These are phyloP conservation scores for Aurelia sp. DNA, from an alignment of 30 jellyfish, hydroid and myxozoan genomes.

Conservation along the genomic window DNA sequence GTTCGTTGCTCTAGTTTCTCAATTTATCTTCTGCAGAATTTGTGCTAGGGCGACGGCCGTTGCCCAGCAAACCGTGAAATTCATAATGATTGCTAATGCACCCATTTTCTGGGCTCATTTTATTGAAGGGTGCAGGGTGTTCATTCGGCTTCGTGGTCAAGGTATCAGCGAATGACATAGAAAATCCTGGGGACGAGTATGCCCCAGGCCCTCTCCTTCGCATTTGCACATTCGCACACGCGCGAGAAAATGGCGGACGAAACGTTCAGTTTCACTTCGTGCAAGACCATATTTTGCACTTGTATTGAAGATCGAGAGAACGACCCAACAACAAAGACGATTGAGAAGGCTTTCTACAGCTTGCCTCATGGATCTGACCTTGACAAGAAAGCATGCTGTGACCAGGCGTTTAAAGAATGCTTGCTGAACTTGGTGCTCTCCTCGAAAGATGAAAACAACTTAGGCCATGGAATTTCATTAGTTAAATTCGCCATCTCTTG, in stretches of 20 bases:
- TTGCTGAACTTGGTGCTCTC: conserved; percentile 34
- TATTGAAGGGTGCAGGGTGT: too few relatives aligned
- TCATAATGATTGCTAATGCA: too few relatives aligned
- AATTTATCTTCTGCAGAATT: too few relatives aligned
- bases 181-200: too few relatives aligned
- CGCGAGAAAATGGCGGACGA: conserved; percentile 46
- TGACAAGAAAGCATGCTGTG: conserved; percentile 83
- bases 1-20: too few relatives aligned
- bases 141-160: too few relatives aligned
- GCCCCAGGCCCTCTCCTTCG: too few relatives aligned
- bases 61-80: too few relatives aligned
- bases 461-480: conserved; percentile 34
- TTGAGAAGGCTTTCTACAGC: conserved; percentile 39
- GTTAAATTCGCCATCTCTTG: conserved; percentile 72
- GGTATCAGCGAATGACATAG: too few relatives aligned
- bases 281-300: conserved; percentile 54
- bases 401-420: conserved; percentile 89
- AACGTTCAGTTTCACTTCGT: conserved; percentile 52
- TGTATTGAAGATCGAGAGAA: conserved; percentile 54
- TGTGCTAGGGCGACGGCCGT: too few relatives aligned
- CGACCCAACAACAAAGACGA: conserved; percentile 33
- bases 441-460: not conserved
- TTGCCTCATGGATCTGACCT: conserved; percentile 78
- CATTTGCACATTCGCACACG: too few relatives aligned
- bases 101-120: too few relatives aligned